A percentile compares a stretch with the other conserved stretches of the same genome.
These are phyloP conservation scores for Drosophila subpulchrella DNA, from an alignment of 1,140 invertebrate species.

Conservation along the genomic window DNA sequence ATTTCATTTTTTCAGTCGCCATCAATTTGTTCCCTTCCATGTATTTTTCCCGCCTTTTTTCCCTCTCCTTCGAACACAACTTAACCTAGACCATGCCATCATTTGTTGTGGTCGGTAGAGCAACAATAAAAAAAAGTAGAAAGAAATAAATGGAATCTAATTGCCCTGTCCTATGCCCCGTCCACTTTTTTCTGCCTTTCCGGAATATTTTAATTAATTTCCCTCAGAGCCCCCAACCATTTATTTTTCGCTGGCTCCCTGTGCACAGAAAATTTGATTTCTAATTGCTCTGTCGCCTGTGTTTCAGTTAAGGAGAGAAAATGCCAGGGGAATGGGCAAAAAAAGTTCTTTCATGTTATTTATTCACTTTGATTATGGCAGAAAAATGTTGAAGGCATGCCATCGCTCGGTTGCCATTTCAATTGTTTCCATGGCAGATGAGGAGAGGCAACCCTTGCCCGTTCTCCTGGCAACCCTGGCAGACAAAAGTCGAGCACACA, in stretches of 20 bases:
- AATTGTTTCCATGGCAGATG: constrained; percentile 67
- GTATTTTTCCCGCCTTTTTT: not conserved
- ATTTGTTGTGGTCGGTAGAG: constrained; percentile 39
- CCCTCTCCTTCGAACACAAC: constrained; percentile 9
- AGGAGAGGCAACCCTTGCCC: constrained; percentile 18
- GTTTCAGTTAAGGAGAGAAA: constrained; percentile 28
- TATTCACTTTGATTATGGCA: constrained; percentile 72
- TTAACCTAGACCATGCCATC: constrained; percentile 43
- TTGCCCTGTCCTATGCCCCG: constrained; percentile 33
- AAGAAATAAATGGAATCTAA: constrained; percentile 49
- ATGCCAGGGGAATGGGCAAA: not conserved
- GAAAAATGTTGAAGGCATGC: constrained; percentile 57
- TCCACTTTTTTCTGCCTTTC: constrained; percentile 30
- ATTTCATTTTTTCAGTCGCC: constrained; percentile 15
- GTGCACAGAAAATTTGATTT: constrained; percentile 42
- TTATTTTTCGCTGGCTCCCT: constrained; percentile 13
- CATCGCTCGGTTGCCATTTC: constrained; percentile 37
- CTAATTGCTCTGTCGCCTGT: constrained; percentile 59
- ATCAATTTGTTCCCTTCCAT: not conserved
- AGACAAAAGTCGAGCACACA: not conserved
- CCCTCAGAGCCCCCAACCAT: constrained; percentile 30
- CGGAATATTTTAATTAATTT: constrained; percentile 76
- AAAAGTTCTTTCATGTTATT: constrained; percentile 70
- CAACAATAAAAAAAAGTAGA: constrained; percentile 27
- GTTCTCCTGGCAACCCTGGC: constrained; percentile 13